Conservation (phyloP, 2,113 vertebrate genomes). For the Corvus hawaiiensis region DNA sequence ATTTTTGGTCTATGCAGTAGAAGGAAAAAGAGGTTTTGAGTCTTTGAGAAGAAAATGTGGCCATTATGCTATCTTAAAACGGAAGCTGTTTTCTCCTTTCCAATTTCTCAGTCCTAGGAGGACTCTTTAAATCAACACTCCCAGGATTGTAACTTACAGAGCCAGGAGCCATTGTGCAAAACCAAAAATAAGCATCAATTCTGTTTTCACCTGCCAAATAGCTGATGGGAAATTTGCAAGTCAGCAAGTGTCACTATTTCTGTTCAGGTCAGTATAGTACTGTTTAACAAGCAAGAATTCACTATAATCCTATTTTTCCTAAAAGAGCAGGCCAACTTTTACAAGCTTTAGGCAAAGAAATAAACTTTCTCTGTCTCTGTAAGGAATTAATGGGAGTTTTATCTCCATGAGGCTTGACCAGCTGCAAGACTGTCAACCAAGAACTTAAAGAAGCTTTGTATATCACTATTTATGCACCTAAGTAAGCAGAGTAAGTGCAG, state of each 20-base stretch:
- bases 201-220: background rate
- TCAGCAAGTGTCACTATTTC: background rate
- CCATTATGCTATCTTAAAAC: background rate
- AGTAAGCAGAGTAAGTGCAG: background rate
- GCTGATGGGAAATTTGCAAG: background rate
- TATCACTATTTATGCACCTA: background rate
- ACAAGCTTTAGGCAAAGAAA: background rate
- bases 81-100: background rate
- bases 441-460: background rate
- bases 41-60: background rate
- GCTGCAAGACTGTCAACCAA: background rate
- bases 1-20: background rate
- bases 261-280: background rate
- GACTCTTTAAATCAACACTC: background rate
- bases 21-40: background rate
- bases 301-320: background rate
- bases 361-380: background rate
- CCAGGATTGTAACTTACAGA: background rate
- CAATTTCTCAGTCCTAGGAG: background rate
- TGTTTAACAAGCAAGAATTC: background rate
- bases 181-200: background rate
- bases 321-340: background rate
- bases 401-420: background rate
- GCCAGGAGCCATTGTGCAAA: background rate
- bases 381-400: background rate